Evolutionary conservation across 2,113 vertebrate genomes (phyloP).

Genomic region (Eonycteris spelaea): DNA sequence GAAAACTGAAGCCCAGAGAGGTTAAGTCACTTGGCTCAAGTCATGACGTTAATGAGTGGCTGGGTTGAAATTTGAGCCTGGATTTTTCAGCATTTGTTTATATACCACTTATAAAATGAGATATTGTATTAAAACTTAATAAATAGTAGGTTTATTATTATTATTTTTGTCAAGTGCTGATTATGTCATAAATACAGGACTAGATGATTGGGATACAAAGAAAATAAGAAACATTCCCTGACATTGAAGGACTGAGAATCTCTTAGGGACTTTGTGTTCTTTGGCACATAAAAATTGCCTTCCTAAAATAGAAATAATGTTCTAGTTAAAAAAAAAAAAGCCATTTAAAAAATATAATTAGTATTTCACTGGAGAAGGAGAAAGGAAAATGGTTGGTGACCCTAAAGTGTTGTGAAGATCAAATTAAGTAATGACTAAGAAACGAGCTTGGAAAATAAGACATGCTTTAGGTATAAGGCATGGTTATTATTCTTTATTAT

Average conservation of each 20-base stretch:
- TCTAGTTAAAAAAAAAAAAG: slow-evolving; percentile 28
- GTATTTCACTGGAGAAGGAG: slow-evolving; percentile 20
- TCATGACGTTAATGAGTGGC: background rate
- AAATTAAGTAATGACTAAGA: background rate
- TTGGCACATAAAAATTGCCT: slow-evolving; percentile 38
- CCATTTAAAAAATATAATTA: slow-evolving; percentile 20
- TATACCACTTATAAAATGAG: background rate
- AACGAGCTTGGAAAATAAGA: background rate
- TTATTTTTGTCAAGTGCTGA: background rate
- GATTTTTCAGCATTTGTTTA: background rate
- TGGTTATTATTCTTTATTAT: background rate
- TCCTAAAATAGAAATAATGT: slow-evolving; percentile 50
- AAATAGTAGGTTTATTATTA: background rate
- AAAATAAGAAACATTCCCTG: slow-evolving; percentile 28
- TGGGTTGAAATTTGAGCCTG: background rate
- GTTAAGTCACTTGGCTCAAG: background rate
- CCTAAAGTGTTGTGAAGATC: background rate
- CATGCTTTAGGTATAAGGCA: background rate
- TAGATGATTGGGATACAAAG: background rate
- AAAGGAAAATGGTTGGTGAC: background rate
- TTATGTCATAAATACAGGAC: background rate
- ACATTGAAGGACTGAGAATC: background rate
- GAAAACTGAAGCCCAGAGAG: background rate
- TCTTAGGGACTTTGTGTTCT: slow-evolving; percentile 42
- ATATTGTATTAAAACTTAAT: background rate